Evolutionary conservation across 2,888 invertebrate species (phyloP).

Genomic region (Spodoptera littoralis): DNA sequence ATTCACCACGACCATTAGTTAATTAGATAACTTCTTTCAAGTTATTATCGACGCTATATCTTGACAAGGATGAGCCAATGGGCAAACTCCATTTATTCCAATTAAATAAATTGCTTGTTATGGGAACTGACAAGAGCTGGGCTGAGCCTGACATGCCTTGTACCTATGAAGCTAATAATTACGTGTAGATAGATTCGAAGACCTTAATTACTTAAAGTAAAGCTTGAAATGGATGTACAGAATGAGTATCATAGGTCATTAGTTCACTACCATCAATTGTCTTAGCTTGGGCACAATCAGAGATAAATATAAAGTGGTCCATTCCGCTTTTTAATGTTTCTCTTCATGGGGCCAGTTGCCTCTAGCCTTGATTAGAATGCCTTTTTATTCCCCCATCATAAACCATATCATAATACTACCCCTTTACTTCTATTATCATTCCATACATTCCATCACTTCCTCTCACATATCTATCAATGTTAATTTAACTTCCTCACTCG

Average conservation of each 20-base stretch:
- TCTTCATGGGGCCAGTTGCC: too few relatives aligned
- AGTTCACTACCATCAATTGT: slow-evolving; percentile 19
- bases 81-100: slow-evolving; percentile 62
- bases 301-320: too few relatives aligned
- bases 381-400: too few relatives aligned
- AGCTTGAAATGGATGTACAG: slow-evolving; percentile 9
- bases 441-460: too few relatives aligned
- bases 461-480: too few relatives aligned
- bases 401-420: too few relatives aligned
- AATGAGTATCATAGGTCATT: slow-evolving; percentile 17
- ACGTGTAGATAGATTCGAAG: slow-evolving; percentile 15
- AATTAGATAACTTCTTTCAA: slow-evolving; percentile 34
- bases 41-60: slow-evolving; percentile 26
- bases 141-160: slow-evolving; percentile 14
- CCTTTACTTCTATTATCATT: too few relatives aligned
- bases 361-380: too few relatives aligned
- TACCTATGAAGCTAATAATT: slow-evolving; percentile 2
- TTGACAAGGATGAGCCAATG: slow-evolving; percentile 49
- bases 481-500: too few relatives aligned
- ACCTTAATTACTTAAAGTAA: slow-evolving; percentile 13
- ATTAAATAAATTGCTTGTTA: slow-evolving; percentile 67
- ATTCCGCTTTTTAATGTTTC: too few relatives aligned
- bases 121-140: slow-evolving; percentile 31
- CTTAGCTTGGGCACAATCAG: background rate
- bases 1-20: slow-evolving; percentile 35